These are phyloP conservation scores for Paragorgia papillata DNA, from an alignment of 92 coral and sea anemone genomes.

Conservation along the genomic window DNA sequence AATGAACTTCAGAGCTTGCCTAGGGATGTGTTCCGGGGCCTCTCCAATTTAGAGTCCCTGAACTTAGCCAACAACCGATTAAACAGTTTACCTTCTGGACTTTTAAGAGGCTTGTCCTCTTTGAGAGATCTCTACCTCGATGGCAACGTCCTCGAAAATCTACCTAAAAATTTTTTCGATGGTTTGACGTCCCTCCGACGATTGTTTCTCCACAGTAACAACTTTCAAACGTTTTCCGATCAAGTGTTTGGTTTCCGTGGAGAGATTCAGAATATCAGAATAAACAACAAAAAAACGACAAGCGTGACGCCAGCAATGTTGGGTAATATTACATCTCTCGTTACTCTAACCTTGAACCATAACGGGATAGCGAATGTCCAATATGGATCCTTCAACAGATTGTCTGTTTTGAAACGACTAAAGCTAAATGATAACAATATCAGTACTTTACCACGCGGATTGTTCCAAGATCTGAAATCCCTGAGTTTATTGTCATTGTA, in stretches of 20 bases:
- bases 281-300: slow-evolving; percentile 54
- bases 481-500: slow-evolving; percentile 62
- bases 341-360: slow-evolving; percentile 65
- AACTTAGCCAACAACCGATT: slow-evolving; percentile 77
- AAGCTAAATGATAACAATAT: slow-evolving; percentile 65
- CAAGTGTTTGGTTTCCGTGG: slow-evolving; percentile 67
- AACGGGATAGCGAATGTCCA: slow-evolving; percentile 66
- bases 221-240: slow-evolving; percentile 64
- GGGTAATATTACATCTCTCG: slow-evolving; percentile 56
- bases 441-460: slow-evolving; percentile 61
- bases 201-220: slow-evolving; percentile 74
- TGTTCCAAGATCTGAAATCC: slow-evolving; percentile 62
- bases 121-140: slow-evolving; percentile 81
- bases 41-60: slow-evolving; percentile 64
- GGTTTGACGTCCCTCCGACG: slow-evolving; percentile 72
- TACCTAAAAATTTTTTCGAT: slow-evolving; percentile 72
- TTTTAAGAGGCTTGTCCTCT: slow-evolving; percentile 67
- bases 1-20: slow-evolving; percentile 79
- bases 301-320: slow-evolving; percentile 66
- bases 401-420: slow-evolving; percentile 45
- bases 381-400: slow-evolving; percentile 38
- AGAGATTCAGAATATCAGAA: slow-evolving; percentile 55
- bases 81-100: slow-evolving; percentile 69
- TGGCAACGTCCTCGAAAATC: slow-evolving; percentile 65
- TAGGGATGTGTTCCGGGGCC: slow-evolving; percentile 77